Evolutionary conservation across 2,113 vertebrate species (phyloP), one percentile per base, ranked within the genome.

Genomic region (Silurus meridionalis): DNA sequence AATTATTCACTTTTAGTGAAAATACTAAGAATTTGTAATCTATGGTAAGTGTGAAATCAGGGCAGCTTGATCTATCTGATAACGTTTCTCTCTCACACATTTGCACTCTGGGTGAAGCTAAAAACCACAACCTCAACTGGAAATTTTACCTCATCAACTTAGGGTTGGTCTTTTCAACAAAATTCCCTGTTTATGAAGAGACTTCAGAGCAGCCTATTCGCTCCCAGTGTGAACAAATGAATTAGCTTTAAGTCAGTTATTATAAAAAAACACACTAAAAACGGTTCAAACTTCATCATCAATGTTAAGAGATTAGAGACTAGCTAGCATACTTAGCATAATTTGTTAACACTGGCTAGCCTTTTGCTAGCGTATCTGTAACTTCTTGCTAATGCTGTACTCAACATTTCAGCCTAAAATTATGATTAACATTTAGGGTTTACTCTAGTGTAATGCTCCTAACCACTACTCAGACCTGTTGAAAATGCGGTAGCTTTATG

Each of bases 11-110:
- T 57, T 57, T 57, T 8, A 6, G 60, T 61, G 17, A 61, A 61
- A 61, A 58, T 61, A 21, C 4, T 6, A 19, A 23, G 8, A 10
- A 5, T 11, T 10, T 1, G 8, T n/a, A n/a, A 66, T 66, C 74
- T 60, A 69, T 50, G 14, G 50, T 80, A 71, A 72, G 83, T 82
- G 83, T 23, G 21, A 82, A 6, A 53, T 25, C 14, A 78, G 23
- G 46, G 25, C 17, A 17, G 60, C 5, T 64, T 6, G 60, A 50
- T 60, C 21, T 46, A 21, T 50, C 52, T 78, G 23, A 78, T n/a
- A 28, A 37, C 28, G 23, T 66, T 17, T 63, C 19, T 67, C 77
- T 37, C 25, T 60, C 19, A 84, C 71, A 25, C 67, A 69, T 28
- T 46, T 37, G 28, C 7, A 69, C 67, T 69, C 5, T 46, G 28